A percentile compares a stretch with the other conserved stretches of the same genome.
These are phyloP conservation scores for Hippopotamus amphibius DNA, from an alignment of 2,113 vertebrate genomes.

Conservation along the genomic window DNA sequence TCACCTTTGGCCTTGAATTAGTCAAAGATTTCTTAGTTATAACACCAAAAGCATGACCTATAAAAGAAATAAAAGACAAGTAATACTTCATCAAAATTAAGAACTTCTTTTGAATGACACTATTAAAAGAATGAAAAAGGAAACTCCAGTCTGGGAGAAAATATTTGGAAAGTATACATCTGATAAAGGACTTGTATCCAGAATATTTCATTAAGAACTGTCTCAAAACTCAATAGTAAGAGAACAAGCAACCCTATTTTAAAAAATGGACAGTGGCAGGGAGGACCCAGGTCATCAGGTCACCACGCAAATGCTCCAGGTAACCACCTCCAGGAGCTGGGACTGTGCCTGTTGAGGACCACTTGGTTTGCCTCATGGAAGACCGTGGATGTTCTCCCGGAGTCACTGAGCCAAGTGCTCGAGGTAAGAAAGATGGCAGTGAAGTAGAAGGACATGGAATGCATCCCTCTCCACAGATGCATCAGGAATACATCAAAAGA, in stretches of 20 bases:
- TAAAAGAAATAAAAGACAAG: conserved; percentile 22
- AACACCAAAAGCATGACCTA: background rate
- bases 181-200: background rate
- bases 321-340: no score
- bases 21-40: conserved; percentile 18
- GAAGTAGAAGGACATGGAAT: no score
- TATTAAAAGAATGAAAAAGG: conserved; percentile 16
- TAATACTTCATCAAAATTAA: background rate
- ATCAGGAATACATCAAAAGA: no score
- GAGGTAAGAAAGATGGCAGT: no score
- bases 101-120: background rate
- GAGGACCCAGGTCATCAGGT: no score
- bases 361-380: no score
- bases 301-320: no score
- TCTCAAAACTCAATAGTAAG: background rate
- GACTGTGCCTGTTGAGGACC: no score
- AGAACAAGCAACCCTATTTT: background rate
- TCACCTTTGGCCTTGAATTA: background rate
- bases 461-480: no score
- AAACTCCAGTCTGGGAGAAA: background rate
- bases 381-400: no score
- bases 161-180: background rate
- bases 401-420: no score
- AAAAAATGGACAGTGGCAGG: no score
- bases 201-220: background rate